Evolutionary conservation across 2,888 invertebrate species (phyloP), one percentile per base, ranked within the genome.

Genomic region (Sesamia inferens): DNA sequence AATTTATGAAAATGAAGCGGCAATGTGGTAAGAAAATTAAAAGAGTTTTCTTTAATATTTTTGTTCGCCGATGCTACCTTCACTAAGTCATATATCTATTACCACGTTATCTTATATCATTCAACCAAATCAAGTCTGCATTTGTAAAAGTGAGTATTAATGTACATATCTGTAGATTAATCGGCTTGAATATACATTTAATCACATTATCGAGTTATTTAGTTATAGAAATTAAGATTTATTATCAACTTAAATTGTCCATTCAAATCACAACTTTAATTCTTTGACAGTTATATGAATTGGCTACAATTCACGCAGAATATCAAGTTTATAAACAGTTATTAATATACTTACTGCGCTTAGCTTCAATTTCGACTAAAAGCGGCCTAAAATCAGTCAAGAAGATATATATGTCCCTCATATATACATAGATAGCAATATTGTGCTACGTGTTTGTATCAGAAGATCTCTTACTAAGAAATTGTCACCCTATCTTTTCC

Each of bases 401-500:
- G 3, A 68, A 39, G 8, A 51, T 48, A 58, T 24, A 5, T 24
- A 51, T 68, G n/a, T 24, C 5, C n/a, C 24, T 22, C 19, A 31
- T 6, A 39, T 48, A 48, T 22, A 69, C 48, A 54, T n/a, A 57
- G n/a, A 77, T 63, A 77, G 31, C 22, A 70, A 51, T 44, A 75
- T 61, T 39, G 66, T 59, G 8, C 58, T 55, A 22, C 55, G 63
- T 42, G 48, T 64, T 64, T 31, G 19, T 71, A 42, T 22, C 51
- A 48, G 22, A 62, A 65, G 61, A 71, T 51, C 8, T 62, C 5
- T 22, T 55, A n/a, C 61, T 44, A 68, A 64, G 74, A 66, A 62
- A 62, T 58, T 79, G 80, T 79, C 80, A 76, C 70, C 63, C 44
- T 79, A 80, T 80, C 79, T 83, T 11, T 11, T 74, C 76, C 71